These are phyloP conservation scores for Syngnathus acus DNA, from an alignment of 2,797 vertebrate genomes.

Conservation along the genomic window DNA sequence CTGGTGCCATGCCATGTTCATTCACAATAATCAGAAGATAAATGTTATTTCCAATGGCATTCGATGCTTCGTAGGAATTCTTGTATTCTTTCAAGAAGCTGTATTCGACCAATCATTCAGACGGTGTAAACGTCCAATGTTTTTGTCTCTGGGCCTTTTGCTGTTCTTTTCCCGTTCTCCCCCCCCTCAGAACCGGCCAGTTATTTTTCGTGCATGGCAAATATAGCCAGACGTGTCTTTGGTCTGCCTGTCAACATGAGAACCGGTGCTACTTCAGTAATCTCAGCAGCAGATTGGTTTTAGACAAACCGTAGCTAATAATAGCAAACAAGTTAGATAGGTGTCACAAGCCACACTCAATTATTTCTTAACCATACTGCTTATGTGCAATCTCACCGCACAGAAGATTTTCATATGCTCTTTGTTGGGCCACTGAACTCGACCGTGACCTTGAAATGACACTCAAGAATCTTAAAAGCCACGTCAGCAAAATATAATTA, in stretches of 20 bases:
- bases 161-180: conserved; percentile 24
- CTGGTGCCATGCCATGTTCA: background rate
- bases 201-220: conserved; percentile 25
- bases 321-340: conserved; percentile 44
- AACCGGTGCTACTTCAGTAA: conserved; percentile 54
- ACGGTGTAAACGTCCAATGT: conserved; percentile 7
- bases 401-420: conserved; percentile 23
- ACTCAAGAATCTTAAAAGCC: conserved; percentile 36
- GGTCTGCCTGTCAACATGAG: conserved; percentile 44
- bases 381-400: conserved; percentile 25
- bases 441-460: conserved; percentile 39
- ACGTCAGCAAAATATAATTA: conserved; percentile 50
- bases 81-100: conserved; percentile 11
- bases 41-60: background rate
- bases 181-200: conserved; percentile 25
- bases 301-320: conserved; percentile 54
- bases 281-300: conserved; percentile 52
- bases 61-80: conserved; percentile 8
- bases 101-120: conserved; percentile 10
- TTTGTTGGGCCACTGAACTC: conserved; percentile 26
- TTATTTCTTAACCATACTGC: conserved; percentile 33
- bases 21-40: background rate
- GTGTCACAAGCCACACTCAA: conserved; percentile 30
- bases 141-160: conserved; percentile 25
- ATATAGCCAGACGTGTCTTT: conserved; percentile 38